These are phyloP conservation scores for Hexactinellida sp. DNA, from an alignment of 37 sponge, comb jelly and placozoan genomes.

Conservation along the genomic window DNA sequence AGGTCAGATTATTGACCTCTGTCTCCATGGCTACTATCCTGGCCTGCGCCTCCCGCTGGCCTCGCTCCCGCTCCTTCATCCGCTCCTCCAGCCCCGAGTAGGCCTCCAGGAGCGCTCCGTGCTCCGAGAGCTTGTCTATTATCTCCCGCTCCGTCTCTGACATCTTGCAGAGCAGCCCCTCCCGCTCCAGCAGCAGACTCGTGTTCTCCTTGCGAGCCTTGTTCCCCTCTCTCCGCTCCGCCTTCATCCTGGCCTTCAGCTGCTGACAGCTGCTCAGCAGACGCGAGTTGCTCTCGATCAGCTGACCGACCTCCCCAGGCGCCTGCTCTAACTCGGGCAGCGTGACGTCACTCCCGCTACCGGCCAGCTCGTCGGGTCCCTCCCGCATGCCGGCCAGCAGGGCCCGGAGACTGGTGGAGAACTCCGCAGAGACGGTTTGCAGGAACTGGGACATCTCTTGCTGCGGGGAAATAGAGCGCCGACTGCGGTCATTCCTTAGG, in stretches of 20 bases:
- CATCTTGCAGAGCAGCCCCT: not conserved
- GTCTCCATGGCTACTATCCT: not conserved
- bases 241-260: not conserved
- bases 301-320: not conserved
- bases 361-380: not conserved
- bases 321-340: not conserved
- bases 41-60: not conserved
- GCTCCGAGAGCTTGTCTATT: not conserved
- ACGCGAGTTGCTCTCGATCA: not conserved
- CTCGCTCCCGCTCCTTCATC: not conserved
- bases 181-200: not conserved
- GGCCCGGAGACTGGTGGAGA: not conserved
- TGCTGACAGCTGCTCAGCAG: not conserved
- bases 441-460: not conserved
- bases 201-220: not conserved
- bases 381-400: not conserved
- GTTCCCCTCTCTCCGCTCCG: slow-evolving; percentile 8
- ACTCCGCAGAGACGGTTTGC: not conserved
- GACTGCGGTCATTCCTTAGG: not conserved
- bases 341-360: not conserved
- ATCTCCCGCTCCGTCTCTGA: not conserved
- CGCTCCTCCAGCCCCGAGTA: not conserved
- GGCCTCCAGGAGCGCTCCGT: not conserved
- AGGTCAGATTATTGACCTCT: not conserved
- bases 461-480: not conserved